Evolutionary conservation across 2,888 invertebrate genomes (phyloP), one percentile per base, ranked within the genome.

Genomic region (Campoplex capitator): DNA sequence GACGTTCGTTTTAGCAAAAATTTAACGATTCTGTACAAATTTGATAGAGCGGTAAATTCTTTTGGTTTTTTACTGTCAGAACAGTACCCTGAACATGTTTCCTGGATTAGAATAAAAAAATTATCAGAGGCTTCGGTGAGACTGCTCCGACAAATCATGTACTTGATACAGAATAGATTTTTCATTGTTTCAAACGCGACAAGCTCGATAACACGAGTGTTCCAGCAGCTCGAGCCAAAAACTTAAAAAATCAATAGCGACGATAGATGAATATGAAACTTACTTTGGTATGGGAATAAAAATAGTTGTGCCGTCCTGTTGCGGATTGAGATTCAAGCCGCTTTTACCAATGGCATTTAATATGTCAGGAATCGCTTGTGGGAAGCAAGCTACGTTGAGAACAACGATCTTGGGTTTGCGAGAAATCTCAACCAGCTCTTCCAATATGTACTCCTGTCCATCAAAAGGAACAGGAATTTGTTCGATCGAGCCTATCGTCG

Each of bases 261-360:
- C 28, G 51, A 9, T 7, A 8, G 42, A 8, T 7, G 2, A 1
- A 42, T 7, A 58, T 48, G 28, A 56, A 80, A 92, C 95, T 95
- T 95, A 97, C 97, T 98, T 98, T 16, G 99, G 98, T 89, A 98
- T 96, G 56, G 98, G 97, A 77, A 99, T 96, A 94, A 96, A 99
- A 73, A 99, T 94, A 2, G 97, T 98, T 1, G 98, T 98, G 35
- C 98, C 98, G 93, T 99, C 99, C 94, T 98, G 98, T 93, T 99
- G 99, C 0, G 99, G 98, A 95, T 98, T 99, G 81, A 99, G 95
- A 94, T 98, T 98, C 95, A 99, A 96, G 13, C 98, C 98, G 85
- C 98, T 98, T 56, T 96, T 96, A 79, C 95, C 95, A 73, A 99
- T 96, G 2, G 98, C 96, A 92, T 97, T 96, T 45, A 98, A 91